phyloP scores from a whole-genome alignment of 2,888 invertebrate genomes.

The Orthosia incerta region DNA sequence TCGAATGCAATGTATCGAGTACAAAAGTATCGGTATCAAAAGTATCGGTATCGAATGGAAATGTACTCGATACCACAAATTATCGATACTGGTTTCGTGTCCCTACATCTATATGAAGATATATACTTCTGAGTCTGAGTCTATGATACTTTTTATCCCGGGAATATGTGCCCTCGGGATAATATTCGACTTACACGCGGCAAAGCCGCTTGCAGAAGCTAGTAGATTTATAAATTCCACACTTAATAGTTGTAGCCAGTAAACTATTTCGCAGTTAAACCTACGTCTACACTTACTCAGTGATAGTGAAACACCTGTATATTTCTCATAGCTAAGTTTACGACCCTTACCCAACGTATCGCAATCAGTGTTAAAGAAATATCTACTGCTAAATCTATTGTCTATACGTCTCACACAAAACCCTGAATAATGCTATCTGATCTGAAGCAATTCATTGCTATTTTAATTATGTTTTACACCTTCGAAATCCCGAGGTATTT shows the following conservation, averaged over 20 bases:
- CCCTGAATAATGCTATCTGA: slow-evolving; percentile 52
- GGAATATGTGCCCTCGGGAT: no score
- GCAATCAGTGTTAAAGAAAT: slow-evolving; percentile 52
- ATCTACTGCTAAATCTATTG: slow-evolving; percentile 48
- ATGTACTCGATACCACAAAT: no score
- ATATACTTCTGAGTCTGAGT: no score
- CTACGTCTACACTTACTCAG: neutral
- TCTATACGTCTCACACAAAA: slow-evolving; percentile 56
- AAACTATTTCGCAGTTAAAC: neutral
- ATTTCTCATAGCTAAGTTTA: slow-evolving; percentile 9
- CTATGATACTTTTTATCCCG: no score
- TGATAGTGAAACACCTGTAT: slow-evolving; percentile 11
- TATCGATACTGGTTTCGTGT: no score
- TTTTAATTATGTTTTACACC: slow-evolving; percentile 45
- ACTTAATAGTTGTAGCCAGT: neutral
- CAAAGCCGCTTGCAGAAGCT: no score
- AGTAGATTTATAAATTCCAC: neutral
- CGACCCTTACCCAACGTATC: slow-evolving; percentile 42
- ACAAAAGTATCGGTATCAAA: no score
- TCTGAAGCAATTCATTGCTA: slow-evolving; percentile 50
- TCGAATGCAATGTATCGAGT: no score
- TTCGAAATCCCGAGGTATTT: slow-evolving; percentile 23
- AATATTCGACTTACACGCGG: no score
- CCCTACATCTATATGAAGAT: no score
- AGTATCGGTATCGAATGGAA: no score